These are phyloP conservation scores for Hycleus phaleratus DNA, from an alignment of 1,140 invertebrate genomes.

Conservation along the genomic window DNA sequence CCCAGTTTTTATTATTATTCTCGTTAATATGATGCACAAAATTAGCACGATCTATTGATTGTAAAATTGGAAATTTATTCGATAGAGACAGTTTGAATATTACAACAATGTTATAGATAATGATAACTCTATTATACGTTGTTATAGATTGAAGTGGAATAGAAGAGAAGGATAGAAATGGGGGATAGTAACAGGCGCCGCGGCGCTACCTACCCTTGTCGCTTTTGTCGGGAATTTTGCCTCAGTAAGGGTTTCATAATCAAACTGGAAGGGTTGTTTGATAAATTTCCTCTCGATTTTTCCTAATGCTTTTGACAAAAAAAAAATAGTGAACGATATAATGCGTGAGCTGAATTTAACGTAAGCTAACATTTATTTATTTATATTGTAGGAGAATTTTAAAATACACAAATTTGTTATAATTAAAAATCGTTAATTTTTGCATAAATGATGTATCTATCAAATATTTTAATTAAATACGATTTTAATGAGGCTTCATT, in stretches of 20 bases:
- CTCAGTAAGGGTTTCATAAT: conserved; percentile 12
- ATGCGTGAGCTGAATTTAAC: neutral
- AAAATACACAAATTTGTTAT: too few species aligned
- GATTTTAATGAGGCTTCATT: too few species aligned
- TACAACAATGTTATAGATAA: too few species aligned
- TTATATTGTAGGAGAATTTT: neutral
- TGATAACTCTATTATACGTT: too few species aligned
- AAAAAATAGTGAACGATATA: neutral
- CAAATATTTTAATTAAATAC: too few species aligned
- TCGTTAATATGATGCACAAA: conserved; percentile 5
- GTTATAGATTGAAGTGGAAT: neutral
- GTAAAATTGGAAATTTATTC: conserved; percentile 14
- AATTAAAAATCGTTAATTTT: too few species aligned
- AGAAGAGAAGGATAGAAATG: neutral
- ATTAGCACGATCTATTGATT: conserved; percentile 18
- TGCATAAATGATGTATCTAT: too few species aligned
- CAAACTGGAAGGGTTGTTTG: conserved; percentile 3
- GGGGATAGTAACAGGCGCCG: conserved; percentile 5
- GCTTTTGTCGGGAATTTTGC: conserved; percentile 10
- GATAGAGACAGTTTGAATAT: conserved; percentile 2
- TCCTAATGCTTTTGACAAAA: too few species aligned
- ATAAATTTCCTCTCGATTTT: too few species aligned
- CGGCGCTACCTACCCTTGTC: conserved; percentile 13
- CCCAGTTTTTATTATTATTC: too few species aligned
- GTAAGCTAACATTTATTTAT: neutral